phyloP scores from a whole-genome alignment of 2,113 vertebrate genomes.

The Cygnus buccinator region DNA sequence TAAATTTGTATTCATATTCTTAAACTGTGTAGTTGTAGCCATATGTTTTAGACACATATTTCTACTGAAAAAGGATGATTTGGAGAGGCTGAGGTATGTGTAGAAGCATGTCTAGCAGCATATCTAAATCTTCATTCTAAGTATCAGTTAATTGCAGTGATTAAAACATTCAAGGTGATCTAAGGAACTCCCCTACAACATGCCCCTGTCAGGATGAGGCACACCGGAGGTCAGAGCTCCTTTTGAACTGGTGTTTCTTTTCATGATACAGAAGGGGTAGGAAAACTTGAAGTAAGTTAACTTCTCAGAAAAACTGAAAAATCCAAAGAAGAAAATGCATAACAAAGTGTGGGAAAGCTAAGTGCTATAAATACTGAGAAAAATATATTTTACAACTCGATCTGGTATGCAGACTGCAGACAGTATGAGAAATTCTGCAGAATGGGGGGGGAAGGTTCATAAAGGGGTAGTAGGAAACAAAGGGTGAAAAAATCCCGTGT shows the following conservation, averaged over 20 bases:
- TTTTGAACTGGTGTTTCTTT: neutral
- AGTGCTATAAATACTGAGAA: neutral
- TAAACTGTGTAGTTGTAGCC: neutral
- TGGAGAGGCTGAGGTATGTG: neutral
- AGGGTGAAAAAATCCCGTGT: neutral
- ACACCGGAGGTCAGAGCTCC: accelerated
- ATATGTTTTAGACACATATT: neutral
- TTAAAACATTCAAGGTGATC: neutral
- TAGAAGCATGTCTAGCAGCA: neutral
- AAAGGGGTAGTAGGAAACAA: neutral
- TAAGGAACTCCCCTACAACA: neutral
- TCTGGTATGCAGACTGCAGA: neutral
- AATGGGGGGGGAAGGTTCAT: neutral
- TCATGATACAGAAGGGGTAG: neutral
- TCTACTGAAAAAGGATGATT: neutral
- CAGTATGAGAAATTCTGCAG: neutral
- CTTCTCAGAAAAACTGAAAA: neutral
- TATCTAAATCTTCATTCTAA: neutral
- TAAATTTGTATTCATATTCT: neutral
- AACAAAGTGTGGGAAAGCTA: neutral
- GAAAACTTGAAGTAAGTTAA: neutral
- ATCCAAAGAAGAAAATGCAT: accelerated
- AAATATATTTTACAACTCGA: neutral
- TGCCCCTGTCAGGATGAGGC: accelerated
- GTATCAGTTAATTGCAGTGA: neutral